A percentile compares a stretch with the other conserved stretches of the same genome.
Conservation (phyloP, 2,797 vertebrate species). For the Argya squamiceps region DNA sequence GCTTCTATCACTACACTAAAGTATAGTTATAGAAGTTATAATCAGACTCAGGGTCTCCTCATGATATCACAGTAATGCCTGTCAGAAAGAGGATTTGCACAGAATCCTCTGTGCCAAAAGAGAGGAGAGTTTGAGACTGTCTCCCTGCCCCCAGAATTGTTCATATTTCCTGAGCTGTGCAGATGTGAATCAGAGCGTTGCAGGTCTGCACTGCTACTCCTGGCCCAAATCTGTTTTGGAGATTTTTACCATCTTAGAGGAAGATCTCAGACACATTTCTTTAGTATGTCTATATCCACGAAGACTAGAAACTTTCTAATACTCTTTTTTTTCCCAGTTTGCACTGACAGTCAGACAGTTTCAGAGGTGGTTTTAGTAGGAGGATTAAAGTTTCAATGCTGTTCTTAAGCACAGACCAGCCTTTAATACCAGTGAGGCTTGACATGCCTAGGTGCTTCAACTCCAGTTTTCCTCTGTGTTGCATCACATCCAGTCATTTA, state of each 20-base stretch:
- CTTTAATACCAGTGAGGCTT: neutral
- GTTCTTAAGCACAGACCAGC: neutral
- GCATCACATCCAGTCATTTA: neutral
- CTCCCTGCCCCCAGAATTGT: fast-evolving
- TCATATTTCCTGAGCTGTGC: neutral
- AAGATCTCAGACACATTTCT: neutral
- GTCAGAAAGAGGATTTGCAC: neutral
- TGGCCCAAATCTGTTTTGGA: neutral
- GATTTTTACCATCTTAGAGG: neutral
- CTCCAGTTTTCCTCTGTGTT: neutral
- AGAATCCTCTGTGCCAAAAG: neutral
- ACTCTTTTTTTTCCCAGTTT: neutral
- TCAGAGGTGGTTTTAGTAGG: neutral
- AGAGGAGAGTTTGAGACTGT: neutral
- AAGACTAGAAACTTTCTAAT: neutral
- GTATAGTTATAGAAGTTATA: neutral
- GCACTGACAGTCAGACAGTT: neutral
- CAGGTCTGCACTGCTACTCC: neutral
- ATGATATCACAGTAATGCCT: neutral
- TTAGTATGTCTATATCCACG: neutral
- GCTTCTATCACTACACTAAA: neutral
- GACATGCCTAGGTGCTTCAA: neutral
- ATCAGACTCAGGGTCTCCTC: neutral
- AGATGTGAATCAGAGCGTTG: neutral
- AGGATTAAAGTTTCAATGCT: neutral